These are phyloP conservation scores for Mylabris sibirica DNA, from an alignment of 2,888 invertebrate species.

Conservation along the genomic window DNA sequence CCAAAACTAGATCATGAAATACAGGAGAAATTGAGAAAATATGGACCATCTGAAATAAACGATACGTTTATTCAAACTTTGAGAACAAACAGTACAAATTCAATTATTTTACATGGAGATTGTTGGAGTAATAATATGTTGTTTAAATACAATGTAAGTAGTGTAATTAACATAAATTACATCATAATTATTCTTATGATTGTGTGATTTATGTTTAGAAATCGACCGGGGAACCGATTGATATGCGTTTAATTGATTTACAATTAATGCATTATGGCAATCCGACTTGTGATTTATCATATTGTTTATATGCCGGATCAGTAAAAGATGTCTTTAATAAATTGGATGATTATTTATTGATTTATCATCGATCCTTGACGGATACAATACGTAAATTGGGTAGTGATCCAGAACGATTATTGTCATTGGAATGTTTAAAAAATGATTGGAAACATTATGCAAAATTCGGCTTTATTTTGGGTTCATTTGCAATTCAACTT, in stretches of 20 bases:
- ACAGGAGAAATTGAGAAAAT: not conserved
- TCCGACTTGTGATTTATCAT: slow-evolving; percentile 52
- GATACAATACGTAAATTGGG: slow-evolving; percentile 42
- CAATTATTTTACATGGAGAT: slow-evolving; percentile 47
- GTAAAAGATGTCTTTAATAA: slow-evolving; percentile 46
- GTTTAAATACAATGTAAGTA: slow-evolving; percentile 45
- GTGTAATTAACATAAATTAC: too few species aligned
- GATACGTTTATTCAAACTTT: not conserved
- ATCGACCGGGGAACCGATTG: not conserved
- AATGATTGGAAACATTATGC: slow-evolving; percentile 43
- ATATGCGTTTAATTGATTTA: slow-evolving; percentile 39
- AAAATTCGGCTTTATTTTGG: slow-evolving; percentile 37
- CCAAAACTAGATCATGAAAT: not conserved
- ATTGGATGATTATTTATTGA: slow-evolving; percentile 46
- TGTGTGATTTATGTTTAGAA: slow-evolving; percentile 14
- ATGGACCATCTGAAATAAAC: not conserved
- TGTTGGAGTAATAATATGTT: slow-evolving; percentile 47
- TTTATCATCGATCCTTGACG: slow-evolving; percentile 51
- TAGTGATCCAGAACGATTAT: slow-evolving; percentile 44
- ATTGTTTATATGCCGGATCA: slow-evolving; percentile 52
- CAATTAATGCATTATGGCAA: slow-evolving; percentile 41
- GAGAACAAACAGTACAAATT: not conserved
- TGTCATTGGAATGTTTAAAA: slow-evolving; percentile 44
- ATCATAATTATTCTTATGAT: too few species aligned
- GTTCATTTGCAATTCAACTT: slow-evolving; percentile 34